These are phyloP conservation scores for Pseudomyrmex concolor DNA, from an alignment of 1,140 invertebrate species.

Conservation along the genomic window DNA sequence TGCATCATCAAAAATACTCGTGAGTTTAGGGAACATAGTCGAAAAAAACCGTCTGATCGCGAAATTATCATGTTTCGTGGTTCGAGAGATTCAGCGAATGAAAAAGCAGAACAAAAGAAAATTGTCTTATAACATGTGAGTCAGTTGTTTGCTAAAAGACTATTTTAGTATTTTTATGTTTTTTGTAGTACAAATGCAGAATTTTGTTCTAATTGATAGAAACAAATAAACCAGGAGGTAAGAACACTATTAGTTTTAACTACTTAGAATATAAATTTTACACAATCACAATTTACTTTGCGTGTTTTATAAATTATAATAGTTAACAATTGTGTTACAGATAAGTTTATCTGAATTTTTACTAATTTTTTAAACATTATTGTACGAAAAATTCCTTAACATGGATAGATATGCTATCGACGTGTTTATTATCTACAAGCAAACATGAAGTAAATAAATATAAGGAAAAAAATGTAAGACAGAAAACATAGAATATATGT, in stretches of 20 bases:
- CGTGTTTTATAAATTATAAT: not conserved
- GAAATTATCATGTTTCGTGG: constrained; percentile 14
- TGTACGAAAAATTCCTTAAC: constrained; percentile 39
- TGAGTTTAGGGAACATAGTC: not conserved
- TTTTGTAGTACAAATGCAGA: too few relatives aligned
- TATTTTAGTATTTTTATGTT: too few relatives aligned
- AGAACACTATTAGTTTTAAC: too few relatives aligned
- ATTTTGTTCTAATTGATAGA: too few relatives aligned
- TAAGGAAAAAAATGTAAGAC: too few relatives aligned
- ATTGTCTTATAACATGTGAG: too few relatives aligned
- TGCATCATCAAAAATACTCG: not conserved
- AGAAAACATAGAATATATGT: not conserved
- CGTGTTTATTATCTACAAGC: constrained; percentile 65
- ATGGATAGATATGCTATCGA: constrained; percentile 67
- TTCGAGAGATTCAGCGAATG: not conserved
- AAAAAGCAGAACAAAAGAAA: not conserved
- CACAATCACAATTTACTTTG: too few relatives aligned
- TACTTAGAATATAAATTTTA: too few relatives aligned
- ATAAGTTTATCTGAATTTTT: not conserved
- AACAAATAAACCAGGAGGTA: too few relatives aligned
- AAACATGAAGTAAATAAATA: constrained; percentile 2
- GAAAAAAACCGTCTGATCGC: not conserved
- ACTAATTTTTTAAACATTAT: not conserved
- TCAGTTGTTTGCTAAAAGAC: too few relatives aligned
- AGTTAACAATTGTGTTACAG: not conserved